Percentiles rank a stretch among this genome's conserved stretches.
Evolutionary conservation across 1,140 invertebrate genomes (phyloP).

Genomic region (Pseudomyrmex dendroicus): DNA sequence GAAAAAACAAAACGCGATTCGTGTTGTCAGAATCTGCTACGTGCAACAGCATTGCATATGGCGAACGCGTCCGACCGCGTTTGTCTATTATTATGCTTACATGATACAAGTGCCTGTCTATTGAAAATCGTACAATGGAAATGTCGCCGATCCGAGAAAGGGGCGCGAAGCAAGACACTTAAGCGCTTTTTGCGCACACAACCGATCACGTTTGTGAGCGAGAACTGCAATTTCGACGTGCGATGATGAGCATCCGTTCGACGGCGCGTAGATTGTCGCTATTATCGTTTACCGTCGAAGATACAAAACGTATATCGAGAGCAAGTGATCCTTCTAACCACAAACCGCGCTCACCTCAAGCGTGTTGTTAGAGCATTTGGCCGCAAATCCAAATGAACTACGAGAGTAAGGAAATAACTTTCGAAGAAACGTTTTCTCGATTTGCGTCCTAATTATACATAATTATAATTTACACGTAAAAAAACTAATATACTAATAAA

Average conservation of each 20-base stretch:
- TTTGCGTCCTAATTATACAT: too few relatives aligned
- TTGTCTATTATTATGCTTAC: slow-evolving; percentile 40
- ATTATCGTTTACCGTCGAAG: slow-evolving; percentile 36
- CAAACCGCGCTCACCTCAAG: slow-evolving; percentile 45
- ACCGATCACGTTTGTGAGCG: slow-evolving; percentile 22
- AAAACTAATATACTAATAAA: not conserved
- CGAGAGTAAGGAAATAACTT: not conserved
- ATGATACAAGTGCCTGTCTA: not conserved
- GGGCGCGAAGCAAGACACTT: slow-evolving; percentile 14
- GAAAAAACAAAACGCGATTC: not conserved
- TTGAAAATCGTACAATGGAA: slow-evolving; percentile 28
- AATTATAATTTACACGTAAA: not conserved
- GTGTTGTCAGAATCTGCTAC: not conserved
- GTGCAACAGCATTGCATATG: slow-evolving; percentile 28
- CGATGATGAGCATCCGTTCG: slow-evolving; percentile 38
- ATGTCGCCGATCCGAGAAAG: not conserved
- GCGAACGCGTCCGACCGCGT: not conserved
- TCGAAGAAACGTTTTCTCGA: not conserved
- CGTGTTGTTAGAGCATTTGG: slow-evolving; percentile 13
- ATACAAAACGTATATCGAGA: slow-evolving; percentile 34
- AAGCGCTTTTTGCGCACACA: slow-evolving; percentile 35
- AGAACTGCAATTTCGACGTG: slow-evolving; percentile 35
- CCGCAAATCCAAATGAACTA: not conserved
- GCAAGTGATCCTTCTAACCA: slow-evolving; percentile 35
- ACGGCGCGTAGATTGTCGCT: slow-evolving; percentile 44